These are phyloP conservation scores for Lepisosteus osseus DNA, from an alignment of 2,113 vertebrate species.

Conservation along the genomic window DNA sequence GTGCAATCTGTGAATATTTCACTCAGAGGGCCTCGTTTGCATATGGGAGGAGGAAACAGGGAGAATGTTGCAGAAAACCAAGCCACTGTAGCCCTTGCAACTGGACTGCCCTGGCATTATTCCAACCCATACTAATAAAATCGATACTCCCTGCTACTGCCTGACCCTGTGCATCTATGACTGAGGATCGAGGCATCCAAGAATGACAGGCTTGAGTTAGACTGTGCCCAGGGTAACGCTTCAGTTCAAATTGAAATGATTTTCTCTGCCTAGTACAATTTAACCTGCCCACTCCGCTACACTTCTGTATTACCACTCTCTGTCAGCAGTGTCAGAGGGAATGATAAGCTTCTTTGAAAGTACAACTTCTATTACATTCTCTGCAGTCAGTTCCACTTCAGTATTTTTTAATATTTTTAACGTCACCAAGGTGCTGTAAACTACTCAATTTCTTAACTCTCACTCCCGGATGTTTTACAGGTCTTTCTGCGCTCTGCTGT, in stretches of 20 bases:
- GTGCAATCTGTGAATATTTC: not conserved
- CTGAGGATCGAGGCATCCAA: not conserved
- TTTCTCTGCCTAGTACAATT: conserved; percentile 53
- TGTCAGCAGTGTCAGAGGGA: conserved; percentile 56
- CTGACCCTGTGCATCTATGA: conserved; percentile 6
- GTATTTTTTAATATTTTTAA: conserved; percentile 11
- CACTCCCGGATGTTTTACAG: not conserved
- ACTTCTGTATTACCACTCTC: conserved; percentile 52
- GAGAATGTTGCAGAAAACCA: not conserved
- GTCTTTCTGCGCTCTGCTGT: not conserved
- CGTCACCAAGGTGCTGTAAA: not conserved
- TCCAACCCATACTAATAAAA: conserved; percentile 1
- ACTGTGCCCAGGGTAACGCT: conserved; percentile 46
- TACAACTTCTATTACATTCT: conserved; percentile 41
- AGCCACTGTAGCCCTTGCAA: not conserved
- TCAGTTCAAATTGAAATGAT: conserved; percentile 54
- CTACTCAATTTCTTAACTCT: not conserved
- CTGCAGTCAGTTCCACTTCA: conserved; percentile 20
- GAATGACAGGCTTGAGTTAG: conserved; percentile 23
- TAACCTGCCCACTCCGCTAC: conserved; percentile 57
- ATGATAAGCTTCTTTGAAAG: conserved; percentile 54
- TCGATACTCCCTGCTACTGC: not conserved
- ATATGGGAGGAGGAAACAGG: not conserved
- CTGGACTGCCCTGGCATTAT: not conserved
- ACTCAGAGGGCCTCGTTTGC: not conserved